phyloP scores from a whole-genome alignment of 2,113 vertebrate species.

The Ceyx margarethae region DNA sequence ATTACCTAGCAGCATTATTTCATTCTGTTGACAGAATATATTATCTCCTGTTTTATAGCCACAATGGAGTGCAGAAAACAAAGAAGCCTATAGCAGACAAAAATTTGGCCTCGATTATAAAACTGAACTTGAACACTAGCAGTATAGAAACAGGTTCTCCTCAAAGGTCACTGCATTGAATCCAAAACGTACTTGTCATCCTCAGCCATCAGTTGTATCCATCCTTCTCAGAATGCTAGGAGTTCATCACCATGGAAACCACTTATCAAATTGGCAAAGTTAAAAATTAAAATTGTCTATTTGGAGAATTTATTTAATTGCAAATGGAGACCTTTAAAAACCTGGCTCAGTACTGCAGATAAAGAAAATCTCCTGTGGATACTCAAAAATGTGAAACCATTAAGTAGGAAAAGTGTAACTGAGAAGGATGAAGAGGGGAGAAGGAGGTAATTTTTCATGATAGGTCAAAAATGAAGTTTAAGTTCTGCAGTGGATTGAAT shows the following conservation, averaged over 20 bases:
- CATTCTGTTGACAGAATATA: constrained; percentile 64
- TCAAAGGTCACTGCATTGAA: constrained; percentile 22
- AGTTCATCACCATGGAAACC: constrained; percentile 35
- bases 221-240: constrained; percentile 4
- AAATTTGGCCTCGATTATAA: constrained; percentile 7
- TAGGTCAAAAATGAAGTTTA: background rate
- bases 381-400: background rate
- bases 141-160: background rate
- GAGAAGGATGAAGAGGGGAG: background rate
- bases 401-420: background rate
- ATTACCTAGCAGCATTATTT: constrained; percentile 68
- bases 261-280: background rate
- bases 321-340: constrained; percentile 44
- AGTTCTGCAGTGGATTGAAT: background rate
- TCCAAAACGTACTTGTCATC: constrained; percentile 42
- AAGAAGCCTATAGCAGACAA: constrained; percentile 9
- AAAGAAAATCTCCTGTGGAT: background rate
- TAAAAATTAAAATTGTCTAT: constrained; percentile 30
- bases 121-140: background rate
- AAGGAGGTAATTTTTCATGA: background rate
- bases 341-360: background rate
- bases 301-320: constrained; percentile 59
- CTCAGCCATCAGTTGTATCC: background rate
- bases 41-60: constrained; percentile 64
- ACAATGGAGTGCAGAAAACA: constrained; percentile 27